Base-by-base conservation (phyloP, 2,888 invertebrate genomes). In the Torymus aiolomorphi region DNA sequence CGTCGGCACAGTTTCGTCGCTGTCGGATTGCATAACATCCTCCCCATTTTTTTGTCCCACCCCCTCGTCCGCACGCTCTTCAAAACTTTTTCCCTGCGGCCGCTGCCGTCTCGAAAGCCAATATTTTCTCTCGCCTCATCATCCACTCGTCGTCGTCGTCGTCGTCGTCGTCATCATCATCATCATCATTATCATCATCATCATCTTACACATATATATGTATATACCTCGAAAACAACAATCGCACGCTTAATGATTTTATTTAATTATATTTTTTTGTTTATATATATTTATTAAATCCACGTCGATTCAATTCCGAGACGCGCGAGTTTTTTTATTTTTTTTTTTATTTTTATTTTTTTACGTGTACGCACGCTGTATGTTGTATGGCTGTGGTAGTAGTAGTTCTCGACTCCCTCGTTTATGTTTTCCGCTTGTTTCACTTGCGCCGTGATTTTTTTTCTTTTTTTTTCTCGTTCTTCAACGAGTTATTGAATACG, bases 1-100 rank as follows among this genome's bases (percentile, higher is more conserved):
- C 84, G 83, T 83, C 83, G 82, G 84, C 82, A 83, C 82, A 78
- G 78, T 81, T 83, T 74, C 62, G 31, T 69, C 76, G 75, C 72
- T 78, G 80, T 83, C 77, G 65, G 73, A 80, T 80, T 52, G 74
- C 70, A 80, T 75, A 76, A 76, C 66, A 67, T 51, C 31, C 72
- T 79, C n/a, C 49, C 67, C 56, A 76, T 59, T 24, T 51, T n/a
- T 56, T 56, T 54, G 4, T 62, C 24, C n/a, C 52, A 66, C 71
- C 24, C 54, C 13, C 12, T n/a, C 59, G n/a, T 11, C 2, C 14
- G 2, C 8, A 31, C 31, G 31, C 8, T 5, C 31, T 8, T 31
- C 31, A 8, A 31, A 31, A 31, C 31, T 31, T 31, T 31, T 31
- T 8, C 31, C 20, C 20, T 20, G 31, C 31, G 31, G 31, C 31